Conservation (phyloP, 1,140 invertebrate genomes). For the Penaeus vannamei region DNA sequence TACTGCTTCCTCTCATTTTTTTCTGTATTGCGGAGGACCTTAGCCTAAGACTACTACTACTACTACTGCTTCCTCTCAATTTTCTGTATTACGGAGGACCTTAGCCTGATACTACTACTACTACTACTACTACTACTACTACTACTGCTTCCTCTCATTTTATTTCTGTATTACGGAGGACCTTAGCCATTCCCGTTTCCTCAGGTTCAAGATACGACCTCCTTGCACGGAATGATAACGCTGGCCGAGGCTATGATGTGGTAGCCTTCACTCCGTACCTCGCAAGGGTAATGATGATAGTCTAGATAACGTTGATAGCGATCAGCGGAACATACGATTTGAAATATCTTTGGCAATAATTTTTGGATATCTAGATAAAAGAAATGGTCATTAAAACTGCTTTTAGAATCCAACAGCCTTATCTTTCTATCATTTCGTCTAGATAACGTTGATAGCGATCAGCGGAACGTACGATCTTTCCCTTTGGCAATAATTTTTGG, state of each 20-base stretch:
- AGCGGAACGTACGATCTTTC: too few relatives aligned
- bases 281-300: constrained; percentile 11
- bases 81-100: constrained; percentile 17
- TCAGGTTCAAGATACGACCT: constrained; percentile 37
- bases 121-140: too few relatives aligned
- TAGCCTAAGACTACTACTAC: too few relatives aligned
- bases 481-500: too few relatives aligned
- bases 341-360: too few relatives aligned
- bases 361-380: too few relatives aligned
- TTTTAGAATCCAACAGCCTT: too few relatives aligned
- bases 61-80: neutral
- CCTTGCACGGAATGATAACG: too few relatives aligned
- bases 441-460: too few relatives aligned
- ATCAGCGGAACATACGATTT: too few relatives aligned
- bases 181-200: neutral
- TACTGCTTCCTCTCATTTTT: constrained; percentile 1
- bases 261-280: constrained; percentile 35
- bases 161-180: constrained; percentile 15
- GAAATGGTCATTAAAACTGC: too few relatives aligned
- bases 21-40: constrained; percentile 21
- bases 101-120: neutral
- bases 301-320: too few relatives aligned
- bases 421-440: neutral
- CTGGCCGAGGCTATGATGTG: constrained; percentile 12
- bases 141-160: neutral